A percentile compares a stretch with the other conserved stretches of the same genome.
Conservation (phyloP, 2,797 vertebrate species). For the Lagocephalus sceleratus region DNA sequence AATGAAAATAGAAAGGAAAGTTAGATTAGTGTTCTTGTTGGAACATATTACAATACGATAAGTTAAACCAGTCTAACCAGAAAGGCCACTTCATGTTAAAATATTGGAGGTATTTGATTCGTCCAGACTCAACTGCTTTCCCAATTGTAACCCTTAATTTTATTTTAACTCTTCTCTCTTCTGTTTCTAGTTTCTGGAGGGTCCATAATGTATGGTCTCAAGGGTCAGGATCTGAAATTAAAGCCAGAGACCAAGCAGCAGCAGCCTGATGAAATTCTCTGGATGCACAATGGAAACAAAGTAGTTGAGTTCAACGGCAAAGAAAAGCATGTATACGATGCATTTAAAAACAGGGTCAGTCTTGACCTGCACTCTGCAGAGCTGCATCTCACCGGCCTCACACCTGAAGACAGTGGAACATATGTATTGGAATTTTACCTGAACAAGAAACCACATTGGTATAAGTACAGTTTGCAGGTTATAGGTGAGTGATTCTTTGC, state of each 20-base stretch:
- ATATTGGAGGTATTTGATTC: neutral
- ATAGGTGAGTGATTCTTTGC: conserved; percentile 53
- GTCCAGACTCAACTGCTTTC: neutral
- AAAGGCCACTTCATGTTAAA: too few species aligned
- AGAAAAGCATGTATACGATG: rapidly evolving
- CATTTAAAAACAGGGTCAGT: conserved; percentile 13
- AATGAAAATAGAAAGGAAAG: too few species aligned
- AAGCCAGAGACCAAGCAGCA: neutral
- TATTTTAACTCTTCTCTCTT: neutral
- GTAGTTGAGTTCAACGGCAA: conserved; percentile 42
- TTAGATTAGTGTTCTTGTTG: too few species aligned
- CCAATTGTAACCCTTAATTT: neutral
- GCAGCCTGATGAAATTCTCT: conserved; percentile 38
- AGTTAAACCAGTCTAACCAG: too few species aligned
- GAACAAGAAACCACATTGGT: rapidly evolving
- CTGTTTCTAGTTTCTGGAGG: conserved; percentile 34
- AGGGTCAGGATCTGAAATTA: neutral
- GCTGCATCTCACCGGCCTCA: conserved; percentile 34
- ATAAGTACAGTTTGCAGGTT: conserved; percentile 14
- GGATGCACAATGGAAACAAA: conserved; percentile 55
- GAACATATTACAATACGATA: too few species aligned
- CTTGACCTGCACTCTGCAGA: conserved; percentile 36
- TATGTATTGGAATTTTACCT: conserved; percentile 41
- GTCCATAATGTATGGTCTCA: conserved; percentile 7
- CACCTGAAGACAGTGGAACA: conserved; percentile 44